These are phyloP conservation scores for Geodia barretti DNA, from an alignment of 37 sponge, comb jelly and placozoan genomes.

Conservation along the genomic window DNA sequence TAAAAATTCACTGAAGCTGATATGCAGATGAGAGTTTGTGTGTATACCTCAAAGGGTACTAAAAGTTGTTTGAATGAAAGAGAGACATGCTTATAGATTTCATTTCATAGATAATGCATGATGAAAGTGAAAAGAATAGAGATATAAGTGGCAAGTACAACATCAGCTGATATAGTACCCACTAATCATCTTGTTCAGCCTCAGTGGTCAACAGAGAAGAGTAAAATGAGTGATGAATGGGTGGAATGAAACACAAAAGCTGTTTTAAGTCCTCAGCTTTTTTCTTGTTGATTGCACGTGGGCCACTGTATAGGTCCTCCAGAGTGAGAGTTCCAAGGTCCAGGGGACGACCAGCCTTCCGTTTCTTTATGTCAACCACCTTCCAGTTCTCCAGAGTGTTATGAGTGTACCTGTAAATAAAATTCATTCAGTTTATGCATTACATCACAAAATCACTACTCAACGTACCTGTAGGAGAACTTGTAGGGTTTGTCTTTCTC, in stretches of 20 bases:
- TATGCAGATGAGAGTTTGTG: neutral
- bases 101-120: neutral
- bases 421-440: no score
- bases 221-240: neutral
- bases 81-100: neutral
- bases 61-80: no score
- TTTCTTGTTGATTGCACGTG: neutral
- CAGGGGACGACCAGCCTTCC: slow-evolving; percentile 12
- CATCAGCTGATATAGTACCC: neutral
- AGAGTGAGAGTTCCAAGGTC: neutral
- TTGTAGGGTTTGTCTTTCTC: slow-evolving; percentile 6
- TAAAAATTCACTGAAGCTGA: neutral
- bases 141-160: neutral
- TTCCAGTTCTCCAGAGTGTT: slow-evolving; percentile 44
- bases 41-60: neutral
- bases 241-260: neutral
- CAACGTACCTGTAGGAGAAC: slow-evolving; percentile 2
- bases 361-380: slow-evolving; percentile 10
- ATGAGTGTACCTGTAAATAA: slow-evolving; percentile 19
- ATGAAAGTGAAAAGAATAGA: neutral
- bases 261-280: neutral
- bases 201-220: neutral
- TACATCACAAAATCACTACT: no score
- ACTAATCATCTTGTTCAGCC: neutral
- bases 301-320: neutral